phyloP scores from a whole-genome alignment of 2,797 vertebrate genomes.

The Cirrhinus mrigala region DNA sequence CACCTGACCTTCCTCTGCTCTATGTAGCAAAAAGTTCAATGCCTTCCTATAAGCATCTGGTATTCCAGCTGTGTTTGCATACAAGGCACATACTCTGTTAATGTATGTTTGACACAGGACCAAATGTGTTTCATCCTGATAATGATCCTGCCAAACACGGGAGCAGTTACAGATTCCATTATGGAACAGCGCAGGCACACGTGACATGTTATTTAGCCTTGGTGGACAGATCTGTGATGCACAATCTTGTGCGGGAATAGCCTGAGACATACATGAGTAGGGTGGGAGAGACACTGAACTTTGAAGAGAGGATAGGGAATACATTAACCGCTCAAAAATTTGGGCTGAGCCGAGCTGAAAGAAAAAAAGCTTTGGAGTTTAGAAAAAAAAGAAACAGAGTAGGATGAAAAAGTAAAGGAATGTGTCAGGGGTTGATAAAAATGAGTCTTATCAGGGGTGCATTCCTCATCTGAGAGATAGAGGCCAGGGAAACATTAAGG shows the following conservation, averaged over 20 bases:
- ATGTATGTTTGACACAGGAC: constrained; percentile 7
- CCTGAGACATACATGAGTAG: constrained; percentile 1
- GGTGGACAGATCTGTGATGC: not conserved
- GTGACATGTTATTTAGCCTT: constrained; percentile 9
- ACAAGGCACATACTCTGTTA: not conserved
- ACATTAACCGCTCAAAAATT: constrained; percentile 28
- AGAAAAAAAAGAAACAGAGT: not conserved
- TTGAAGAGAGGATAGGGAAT: constrained; percentile 31
- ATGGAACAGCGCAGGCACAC: not conserved
- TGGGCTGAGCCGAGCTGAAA: not conserved
- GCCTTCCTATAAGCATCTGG: not conserved
- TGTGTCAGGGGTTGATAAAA: constrained; percentile 35
- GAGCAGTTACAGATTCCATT: constrained; percentile 3
- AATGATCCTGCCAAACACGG: constrained; percentile 30
- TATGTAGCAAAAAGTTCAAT: constrained; percentile 5
- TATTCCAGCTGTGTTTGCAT: constrained; percentile 1
- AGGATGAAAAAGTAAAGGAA: constrained; percentile 7
- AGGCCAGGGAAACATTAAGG: constrained; percentile 25
- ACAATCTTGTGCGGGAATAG: not conserved
- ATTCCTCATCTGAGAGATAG: constrained; percentile 29
- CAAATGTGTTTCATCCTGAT: constrained; percentile 29
- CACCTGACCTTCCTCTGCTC: constrained; percentile 27
- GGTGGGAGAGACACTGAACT: constrained; percentile 1
- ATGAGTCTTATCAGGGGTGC: constrained; percentile 30
- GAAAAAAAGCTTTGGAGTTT: constrained; percentile 13